phyloP scores from a whole-genome alignment of 2,888 invertebrate species.

The Arge pagana region DNA sequence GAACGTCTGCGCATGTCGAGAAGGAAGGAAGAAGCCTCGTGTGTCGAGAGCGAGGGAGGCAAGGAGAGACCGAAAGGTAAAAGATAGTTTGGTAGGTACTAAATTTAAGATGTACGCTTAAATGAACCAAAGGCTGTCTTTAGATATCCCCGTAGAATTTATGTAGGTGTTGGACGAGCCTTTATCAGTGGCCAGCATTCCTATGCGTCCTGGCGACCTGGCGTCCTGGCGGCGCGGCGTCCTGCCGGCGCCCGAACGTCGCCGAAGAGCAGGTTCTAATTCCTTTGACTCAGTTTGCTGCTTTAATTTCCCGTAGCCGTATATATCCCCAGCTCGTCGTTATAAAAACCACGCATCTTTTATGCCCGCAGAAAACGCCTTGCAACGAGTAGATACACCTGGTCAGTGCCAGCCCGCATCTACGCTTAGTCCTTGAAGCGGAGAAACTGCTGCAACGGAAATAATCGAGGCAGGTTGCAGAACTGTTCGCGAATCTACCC shows the following conservation, averaged over 20 bases:
- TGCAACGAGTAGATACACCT: too few species aligned
- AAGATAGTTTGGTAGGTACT: slow-evolving; percentile 33
- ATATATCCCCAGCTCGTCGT: too few species aligned
- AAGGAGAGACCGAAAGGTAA: neutral
- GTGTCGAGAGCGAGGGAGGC: too few species aligned
- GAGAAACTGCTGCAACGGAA: too few species aligned
- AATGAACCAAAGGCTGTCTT: slow-evolving; percentile 53
- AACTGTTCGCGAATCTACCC: too few species aligned
- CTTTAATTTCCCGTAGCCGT: slow-evolving; percentile 15
- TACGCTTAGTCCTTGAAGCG: too few species aligned
- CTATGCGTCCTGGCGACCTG: slow-evolving; percentile 53
- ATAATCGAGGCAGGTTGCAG: too few species aligned
- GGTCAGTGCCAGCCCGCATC: too few species aligned
- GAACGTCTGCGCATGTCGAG: too few species aligned
- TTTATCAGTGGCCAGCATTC: slow-evolving; percentile 57
- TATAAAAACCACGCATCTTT: too few species aligned
- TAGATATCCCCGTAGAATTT: slow-evolving; percentile 50
- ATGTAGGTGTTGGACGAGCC: slow-evolving; percentile 58
- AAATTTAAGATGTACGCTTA: slow-evolving; percentile 54
- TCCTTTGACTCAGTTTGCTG: slow-evolving; percentile 34
- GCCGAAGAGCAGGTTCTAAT: slow-evolving; percentile 57
- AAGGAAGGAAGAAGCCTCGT: too few species aligned
- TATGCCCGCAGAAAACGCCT: too few species aligned
- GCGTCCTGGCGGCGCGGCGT: slow-evolving; percentile 24
- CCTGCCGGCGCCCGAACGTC: slow-evolving; percentile 55